These are phyloP conservation scores for Leptinotarsa haldemani DNA, from an alignment of 2,888 invertebrate species.

Conservation along the genomic window DNA sequence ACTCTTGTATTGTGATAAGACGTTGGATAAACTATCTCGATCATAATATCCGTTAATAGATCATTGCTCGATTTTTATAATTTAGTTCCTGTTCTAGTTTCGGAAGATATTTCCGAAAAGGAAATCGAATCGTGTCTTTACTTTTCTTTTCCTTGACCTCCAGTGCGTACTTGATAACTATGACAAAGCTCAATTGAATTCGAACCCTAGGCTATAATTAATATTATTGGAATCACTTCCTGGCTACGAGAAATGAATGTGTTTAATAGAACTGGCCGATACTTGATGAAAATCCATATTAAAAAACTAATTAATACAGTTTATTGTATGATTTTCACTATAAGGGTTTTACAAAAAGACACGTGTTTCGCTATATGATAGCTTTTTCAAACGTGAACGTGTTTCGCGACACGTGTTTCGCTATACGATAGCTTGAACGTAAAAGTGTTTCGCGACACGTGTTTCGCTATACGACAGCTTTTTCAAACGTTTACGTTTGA, in stretches of 20 bases:
- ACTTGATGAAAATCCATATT: too few species aligned
- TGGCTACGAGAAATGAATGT: background rate
- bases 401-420: too few species aligned
- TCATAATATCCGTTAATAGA: slow-evolving; percentile 1
- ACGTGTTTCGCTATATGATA: too few species aligned
- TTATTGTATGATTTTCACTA: too few species aligned
- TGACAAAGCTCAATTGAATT: background rate
- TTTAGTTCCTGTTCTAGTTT: slow-evolving; percentile 4
- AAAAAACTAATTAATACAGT: too few species aligned
- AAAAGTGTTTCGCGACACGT: too few species aligned
- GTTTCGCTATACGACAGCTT: too few species aligned
- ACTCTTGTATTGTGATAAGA: background rate
- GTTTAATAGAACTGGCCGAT: too few species aligned
- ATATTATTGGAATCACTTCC: background rate
- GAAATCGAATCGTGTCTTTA: background rate
- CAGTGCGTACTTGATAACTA: background rate
- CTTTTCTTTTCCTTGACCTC: slow-evolving; percentile 4
- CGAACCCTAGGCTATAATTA: background rate
- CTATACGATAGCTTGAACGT: too few species aligned
- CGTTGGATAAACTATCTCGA: background rate
- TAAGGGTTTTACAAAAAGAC: too few species aligned
- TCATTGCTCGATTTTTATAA: background rate
- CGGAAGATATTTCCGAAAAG: slow-evolving; percentile 1
- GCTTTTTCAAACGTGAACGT: too few species aligned
- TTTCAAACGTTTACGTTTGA: too few species aligned